A percentile compares a stretch with the other conserved stretches of the same genome.
These are phyloP conservation scores for Oostethus manadensis DNA, from an alignment of 2,113 vertebrate genomes.

Conservation along the genomic window DNA sequence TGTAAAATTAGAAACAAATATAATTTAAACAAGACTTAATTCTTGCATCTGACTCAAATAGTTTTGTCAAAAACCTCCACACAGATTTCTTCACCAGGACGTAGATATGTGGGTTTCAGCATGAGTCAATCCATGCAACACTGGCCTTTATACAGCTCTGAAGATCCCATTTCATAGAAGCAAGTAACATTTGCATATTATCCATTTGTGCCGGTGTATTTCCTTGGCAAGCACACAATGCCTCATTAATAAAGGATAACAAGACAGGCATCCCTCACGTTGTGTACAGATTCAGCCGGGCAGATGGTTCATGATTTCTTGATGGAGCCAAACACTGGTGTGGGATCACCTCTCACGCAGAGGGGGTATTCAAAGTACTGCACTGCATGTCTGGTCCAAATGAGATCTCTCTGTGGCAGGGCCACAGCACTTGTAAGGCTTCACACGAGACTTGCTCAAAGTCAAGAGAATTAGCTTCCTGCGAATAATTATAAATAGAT, in stretches of 20 bases:
- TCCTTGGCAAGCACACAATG: slow-evolving; percentile 34
- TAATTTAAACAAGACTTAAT: too few relatives aligned
- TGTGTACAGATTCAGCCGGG: slow-evolving; percentile 44
- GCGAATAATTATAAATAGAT: slow-evolving; percentile 31
- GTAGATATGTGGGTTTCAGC: slow-evolving; percentile 15
- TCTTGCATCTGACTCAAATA: too few relatives aligned
- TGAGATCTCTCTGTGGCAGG: slow-evolving; percentile 33
- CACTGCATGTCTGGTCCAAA: slow-evolving; percentile 24
- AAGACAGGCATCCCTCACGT: slow-evolving; percentile 46
- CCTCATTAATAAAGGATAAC: slow-evolving; percentile 55
- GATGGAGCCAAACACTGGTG: slow-evolving; percentile 48
- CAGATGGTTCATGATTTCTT: slow-evolving; percentile 66
- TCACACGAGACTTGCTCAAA: slow-evolving; percentile 21
- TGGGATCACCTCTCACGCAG: slow-evolving; percentile 5
- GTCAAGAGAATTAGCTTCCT: slow-evolving; percentile 19
- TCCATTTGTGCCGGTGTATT: slow-evolving; percentile 25
- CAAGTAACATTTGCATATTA: slow-evolving; percentile 32
- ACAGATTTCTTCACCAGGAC: neutral
- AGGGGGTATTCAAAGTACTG: slow-evolving; percentile 24
- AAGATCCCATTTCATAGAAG: slow-evolving; percentile 36
- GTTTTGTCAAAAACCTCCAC: too few relatives aligned
- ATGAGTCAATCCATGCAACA: slow-evolving; percentile 1
- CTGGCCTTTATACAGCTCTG: slow-evolving; percentile 1
- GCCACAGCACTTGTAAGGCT: slow-evolving; percentile 15
- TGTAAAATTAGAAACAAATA: too few relatives aligned